Percentiles rank a stretch among this genome's conserved stretches.
phyloP scores from a whole-genome alignment of 64 coral and sea anemone species.

The Actinia tenebrosa region DNA sequence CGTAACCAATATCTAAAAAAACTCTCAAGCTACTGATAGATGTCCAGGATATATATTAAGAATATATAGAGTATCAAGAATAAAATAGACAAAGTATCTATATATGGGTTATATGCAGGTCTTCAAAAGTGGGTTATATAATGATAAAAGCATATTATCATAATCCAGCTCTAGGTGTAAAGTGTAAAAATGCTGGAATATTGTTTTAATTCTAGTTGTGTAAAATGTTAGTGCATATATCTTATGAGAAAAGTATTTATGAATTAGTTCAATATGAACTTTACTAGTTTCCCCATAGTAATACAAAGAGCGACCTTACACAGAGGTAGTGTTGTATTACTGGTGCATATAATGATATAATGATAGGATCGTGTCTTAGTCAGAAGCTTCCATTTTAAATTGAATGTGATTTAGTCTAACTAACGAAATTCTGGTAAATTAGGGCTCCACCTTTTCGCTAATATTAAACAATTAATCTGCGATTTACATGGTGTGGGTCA shows the following conservation, averaged over 20 bases:
- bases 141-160: not conserved
- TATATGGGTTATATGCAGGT: not conserved
- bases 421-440: not conserved
- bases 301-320: not conserved
- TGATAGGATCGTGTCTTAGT: not conserved
- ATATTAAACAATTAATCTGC: not conserved
- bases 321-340: not conserved
- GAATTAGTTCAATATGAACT: conserved; percentile 6
- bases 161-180: not conserved
- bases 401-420: not conserved
- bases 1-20: not conserved
- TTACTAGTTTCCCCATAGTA: not conserved
- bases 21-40: not conserved
- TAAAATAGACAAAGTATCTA: not conserved
- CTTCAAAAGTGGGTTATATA: not conserved
- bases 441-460: not conserved
- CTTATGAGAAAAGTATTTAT: conserved; percentile 2
- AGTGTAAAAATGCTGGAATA: not conserved
- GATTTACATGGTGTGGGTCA: not conserved
- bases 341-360: not conserved
- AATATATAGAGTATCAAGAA: not conserved
- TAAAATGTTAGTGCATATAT: conserved; percentile 10
- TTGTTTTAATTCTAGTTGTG: not conserved
- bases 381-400: not conserved
- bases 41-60: not conserved